Percentiles rank a stretch among this genome's conserved stretches.
Evolutionary conservation across 92 coral and sea anemone genomes (phyloP).

Genomic region (Muricea muricata): DNA sequence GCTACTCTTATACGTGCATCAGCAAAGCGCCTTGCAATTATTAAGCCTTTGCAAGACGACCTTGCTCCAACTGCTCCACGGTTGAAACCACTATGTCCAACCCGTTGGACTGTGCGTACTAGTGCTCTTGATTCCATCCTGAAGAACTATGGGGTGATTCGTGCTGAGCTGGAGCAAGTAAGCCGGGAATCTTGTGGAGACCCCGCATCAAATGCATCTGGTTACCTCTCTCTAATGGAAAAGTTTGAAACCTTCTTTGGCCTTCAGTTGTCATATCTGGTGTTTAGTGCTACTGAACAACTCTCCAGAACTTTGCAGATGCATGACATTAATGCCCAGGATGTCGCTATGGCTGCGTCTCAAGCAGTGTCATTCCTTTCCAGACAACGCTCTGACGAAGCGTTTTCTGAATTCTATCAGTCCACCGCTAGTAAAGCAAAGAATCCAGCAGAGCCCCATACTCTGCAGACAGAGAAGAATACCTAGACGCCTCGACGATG

Average conservation of each 20-base stretch:
- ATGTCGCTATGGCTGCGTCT: not conserved
- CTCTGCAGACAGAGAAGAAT: not conserved
- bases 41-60: not conserved
- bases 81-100: constrained; percentile 7
- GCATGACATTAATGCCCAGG: constrained; percentile 25
- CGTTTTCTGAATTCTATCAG: not conserved
- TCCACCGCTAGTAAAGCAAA: not conserved
- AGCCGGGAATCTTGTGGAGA: not conserved
- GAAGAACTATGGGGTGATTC: not conserved
- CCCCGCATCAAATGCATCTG: constrained; percentile 1
- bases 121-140: constrained; percentile 6
- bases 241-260: constrained; percentile 19
- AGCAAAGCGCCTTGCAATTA: not conserved
- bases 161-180: not conserved
- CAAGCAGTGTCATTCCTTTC: not conserved
- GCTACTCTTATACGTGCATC: constrained; percentile 15
- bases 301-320: constrained; percentile 7
- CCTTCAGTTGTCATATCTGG: not conserved
- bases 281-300: too few species aligned
- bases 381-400: constrained; percentile 8
- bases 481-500: constrained; percentile 7
- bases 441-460: not conserved
- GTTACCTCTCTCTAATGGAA: constrained; percentile 14
- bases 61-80: not conserved
- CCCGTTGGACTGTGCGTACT: constrained; percentile 9